Conservation (phyloP, 2,113 vertebrate genomes). For the Coreoperca whiteheadi region DNA sequence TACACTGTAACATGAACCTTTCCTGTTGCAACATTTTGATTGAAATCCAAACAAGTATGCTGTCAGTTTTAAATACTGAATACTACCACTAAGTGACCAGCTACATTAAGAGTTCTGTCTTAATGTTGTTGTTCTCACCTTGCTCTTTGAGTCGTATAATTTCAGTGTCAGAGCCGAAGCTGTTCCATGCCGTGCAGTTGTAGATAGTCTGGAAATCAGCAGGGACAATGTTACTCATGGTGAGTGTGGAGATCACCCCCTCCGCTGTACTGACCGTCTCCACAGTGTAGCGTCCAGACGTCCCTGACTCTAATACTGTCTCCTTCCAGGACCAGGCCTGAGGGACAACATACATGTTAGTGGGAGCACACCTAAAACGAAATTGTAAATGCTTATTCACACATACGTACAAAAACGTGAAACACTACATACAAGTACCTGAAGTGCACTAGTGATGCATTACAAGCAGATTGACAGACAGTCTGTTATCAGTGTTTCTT, state of each 20-base stretch:
- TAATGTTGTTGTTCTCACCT: not conserved
- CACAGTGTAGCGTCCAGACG: constrained; percentile 20
- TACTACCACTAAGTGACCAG: not conserved
- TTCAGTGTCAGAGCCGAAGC: constrained; percentile 16
- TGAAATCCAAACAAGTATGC: too few species aligned
- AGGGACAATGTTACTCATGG: constrained; percentile 6
- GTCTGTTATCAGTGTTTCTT: not conserved
- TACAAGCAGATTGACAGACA: too few species aligned
- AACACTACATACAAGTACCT: too few species aligned
- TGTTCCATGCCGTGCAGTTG: constrained; percentile 16
- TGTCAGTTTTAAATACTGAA: too few species aligned
- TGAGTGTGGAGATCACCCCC: constrained; percentile 11
- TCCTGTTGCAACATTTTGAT: too few species aligned
- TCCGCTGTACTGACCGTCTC: constrained; percentile 16
- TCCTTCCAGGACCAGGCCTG: constrained; percentile 26
- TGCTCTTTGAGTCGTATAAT: constrained; percentile 21
- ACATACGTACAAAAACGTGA: not conserved
- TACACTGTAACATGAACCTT: too few species aligned
- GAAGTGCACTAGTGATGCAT: too few species aligned
- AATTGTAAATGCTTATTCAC: not conserved
- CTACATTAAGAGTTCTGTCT: not conserved
- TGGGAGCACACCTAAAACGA: not conserved
- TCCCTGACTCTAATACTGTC: constrained; percentile 7
- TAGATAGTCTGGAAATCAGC: constrained; percentile 18
- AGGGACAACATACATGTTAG: not conserved